Evolutionary conservation across 2,888 invertebrate genomes (phyloP).

Genomic region (Rambutsinella grinnellia): DNA sequence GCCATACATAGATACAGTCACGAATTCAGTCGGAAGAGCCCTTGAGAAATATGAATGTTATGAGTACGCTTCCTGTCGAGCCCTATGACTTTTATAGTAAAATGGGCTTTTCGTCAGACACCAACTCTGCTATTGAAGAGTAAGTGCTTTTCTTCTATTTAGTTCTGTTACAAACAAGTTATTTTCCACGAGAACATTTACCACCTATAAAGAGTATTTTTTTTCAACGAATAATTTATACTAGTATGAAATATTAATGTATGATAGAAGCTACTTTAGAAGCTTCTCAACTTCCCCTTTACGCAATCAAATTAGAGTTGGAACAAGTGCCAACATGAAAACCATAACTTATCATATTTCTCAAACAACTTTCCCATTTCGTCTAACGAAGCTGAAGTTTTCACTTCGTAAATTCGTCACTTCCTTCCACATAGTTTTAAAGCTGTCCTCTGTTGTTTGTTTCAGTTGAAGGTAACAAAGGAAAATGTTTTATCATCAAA

Average conservation of each 20-base stretch:
- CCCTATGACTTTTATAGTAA: slow-evolving; percentile 48
- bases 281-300: no score
- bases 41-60: slow-evolving; percentile 58
- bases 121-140: slow-evolving; percentile 19
- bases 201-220: no score
- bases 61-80: slow-evolving; percentile 59
- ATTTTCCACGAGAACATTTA: no score
- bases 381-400: neutral
- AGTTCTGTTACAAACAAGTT: neutral
- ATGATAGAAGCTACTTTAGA: neutral
- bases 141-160: slow-evolving; percentile 25
- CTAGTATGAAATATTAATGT: neutral
- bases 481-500: no score
- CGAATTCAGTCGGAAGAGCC: slow-evolving; percentile 52
- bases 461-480: no score
- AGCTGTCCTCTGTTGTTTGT: no score
- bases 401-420: no score
- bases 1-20: slow-evolving; percentile 48
- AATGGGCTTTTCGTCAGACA: slow-evolving; percentile 35
- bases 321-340: neutral
- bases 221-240: no score
- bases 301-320: slow-evolving; percentile 29
- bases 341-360: neutral
- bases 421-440: no score
- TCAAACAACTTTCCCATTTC: neutral